Percentiles rank a stretch among this genome's conserved stretches.
Conservation (phyloP, 2,888 invertebrate genomes). For the Argyra leucocephala region DNA sequence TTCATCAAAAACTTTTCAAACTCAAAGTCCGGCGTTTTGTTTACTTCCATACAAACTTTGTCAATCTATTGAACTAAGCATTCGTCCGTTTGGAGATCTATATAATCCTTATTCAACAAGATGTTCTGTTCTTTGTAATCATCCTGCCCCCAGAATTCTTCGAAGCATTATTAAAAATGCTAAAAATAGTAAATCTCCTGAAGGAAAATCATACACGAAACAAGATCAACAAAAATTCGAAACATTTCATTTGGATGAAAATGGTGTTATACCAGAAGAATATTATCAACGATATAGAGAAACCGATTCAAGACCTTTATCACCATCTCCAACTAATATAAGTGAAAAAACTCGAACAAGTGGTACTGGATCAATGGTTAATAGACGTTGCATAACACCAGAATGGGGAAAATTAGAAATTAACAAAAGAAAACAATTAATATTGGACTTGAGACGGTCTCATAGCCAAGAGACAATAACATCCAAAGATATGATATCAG, state of each 20-base stretch:
- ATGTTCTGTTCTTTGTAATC: slow-evolving; percentile 76
- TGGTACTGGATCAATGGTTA: slow-evolving; percentile 43
- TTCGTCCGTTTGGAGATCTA: slow-evolving; percentile 69
- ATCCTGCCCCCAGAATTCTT: slow-evolving; percentile 66
- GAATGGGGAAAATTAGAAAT: slow-evolving; percentile 51
- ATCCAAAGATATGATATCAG: slow-evolving; percentile 44
- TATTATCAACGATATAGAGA: slow-evolving; percentile 71
- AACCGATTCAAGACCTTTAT: slow-evolving; percentile 72
- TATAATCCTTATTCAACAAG: slow-evolving; percentile 72
- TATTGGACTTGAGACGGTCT: slow-evolving; percentile 53
- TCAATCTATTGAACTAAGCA: slow-evolving; percentile 60
- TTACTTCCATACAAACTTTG: slow-evolving; percentile 7
- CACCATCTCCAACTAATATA: slow-evolving; percentile 67
- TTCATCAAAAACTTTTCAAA: neutral
- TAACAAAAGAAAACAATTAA: slow-evolving; percentile 53
- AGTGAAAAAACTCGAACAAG: slow-evolving; percentile 63
- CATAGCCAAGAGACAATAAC: slow-evolving; percentile 47
- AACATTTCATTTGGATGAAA: slow-evolving; percentile 24
- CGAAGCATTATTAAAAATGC: slow-evolving; percentile 55
- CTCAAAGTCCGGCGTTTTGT: neutral
- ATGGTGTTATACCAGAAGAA: slow-evolving; percentile 63
- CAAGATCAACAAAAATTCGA: slow-evolving; percentile 13
- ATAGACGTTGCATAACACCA: slow-evolving; percentile 60
- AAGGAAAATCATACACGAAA: slow-evolving; percentile 18
- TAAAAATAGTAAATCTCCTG: slow-evolving; percentile 26